Percentiles rank a stretch among this genome's conserved stretches.
Conservation (phyloP, 2,888 invertebrate species). For the Flabesymbios commensalis region DNA sequence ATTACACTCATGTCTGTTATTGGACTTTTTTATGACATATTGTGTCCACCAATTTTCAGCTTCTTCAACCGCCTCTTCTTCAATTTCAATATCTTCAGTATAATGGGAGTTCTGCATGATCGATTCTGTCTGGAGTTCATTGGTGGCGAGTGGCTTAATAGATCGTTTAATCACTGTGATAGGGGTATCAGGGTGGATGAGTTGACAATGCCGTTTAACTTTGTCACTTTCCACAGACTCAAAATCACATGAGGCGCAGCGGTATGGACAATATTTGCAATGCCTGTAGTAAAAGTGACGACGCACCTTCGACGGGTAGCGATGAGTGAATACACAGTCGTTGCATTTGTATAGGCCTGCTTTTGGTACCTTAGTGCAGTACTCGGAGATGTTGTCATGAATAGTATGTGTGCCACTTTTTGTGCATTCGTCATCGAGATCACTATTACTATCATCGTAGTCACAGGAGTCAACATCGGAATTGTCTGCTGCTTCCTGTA, state of each 20-base stretch:
- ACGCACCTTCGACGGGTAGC: constrained; percentile 23
- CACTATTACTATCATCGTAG: too few relatives aligned
- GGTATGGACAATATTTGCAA: constrained; percentile 19
- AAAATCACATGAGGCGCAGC: constrained; percentile 27
- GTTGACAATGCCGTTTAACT: constrained; percentile 18
- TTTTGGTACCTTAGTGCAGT: constrained; percentile 18
- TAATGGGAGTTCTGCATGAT: neutral
- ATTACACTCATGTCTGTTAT: constrained; percentile 15
- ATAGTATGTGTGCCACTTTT: too few relatives aligned
- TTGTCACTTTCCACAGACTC: constrained; percentile 24
- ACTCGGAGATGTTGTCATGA: constrained; percentile 16
- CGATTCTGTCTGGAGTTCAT: too few relatives aligned
- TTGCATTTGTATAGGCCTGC: constrained; percentile 26
- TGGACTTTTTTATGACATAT: constrained; percentile 5
- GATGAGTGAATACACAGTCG: constrained; percentile 29
- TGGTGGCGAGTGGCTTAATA: too few relatives aligned
- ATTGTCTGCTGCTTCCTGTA: too few relatives aligned
- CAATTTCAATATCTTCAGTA: neutral
- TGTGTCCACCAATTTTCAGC: neutral
- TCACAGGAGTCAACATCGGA: too few relatives aligned
- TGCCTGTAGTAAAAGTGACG: constrained; percentile 30
- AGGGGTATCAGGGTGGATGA: constrained; percentile 17
- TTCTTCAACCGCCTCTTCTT: neutral
- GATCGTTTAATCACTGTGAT: too few relatives aligned
- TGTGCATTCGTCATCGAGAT: too few relatives aligned